Evolutionary conservation across 2,888 invertebrate species (phyloP).

Genomic region (Bruchidius siliquastri): DNA sequence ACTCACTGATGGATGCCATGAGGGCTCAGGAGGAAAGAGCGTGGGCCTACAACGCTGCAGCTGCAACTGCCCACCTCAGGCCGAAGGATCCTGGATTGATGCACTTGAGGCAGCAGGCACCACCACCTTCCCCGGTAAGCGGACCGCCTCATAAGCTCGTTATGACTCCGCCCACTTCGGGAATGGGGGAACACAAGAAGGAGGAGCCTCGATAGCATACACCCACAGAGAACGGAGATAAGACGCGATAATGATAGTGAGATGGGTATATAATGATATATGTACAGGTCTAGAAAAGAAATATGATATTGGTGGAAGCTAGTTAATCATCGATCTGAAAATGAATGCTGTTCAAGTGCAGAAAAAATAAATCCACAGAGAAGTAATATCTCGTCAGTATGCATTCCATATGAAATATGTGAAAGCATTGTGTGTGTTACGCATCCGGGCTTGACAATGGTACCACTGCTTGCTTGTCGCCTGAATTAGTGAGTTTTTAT

Average conservation of each 20-base stretch:
- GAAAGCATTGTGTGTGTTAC: too few species aligned
- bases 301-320: neutral
- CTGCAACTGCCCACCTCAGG: constrained; percentile 39
- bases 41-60: constrained; percentile 57
- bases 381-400: too few species aligned
- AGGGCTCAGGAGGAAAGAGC: constrained; percentile 77
- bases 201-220: constrained; percentile 57
- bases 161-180: constrained; percentile 55
- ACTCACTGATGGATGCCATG: constrained; percentile 73
- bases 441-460: too few species aligned
- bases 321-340: neutral
- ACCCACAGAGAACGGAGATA: constrained; percentile 17
- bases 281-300: neutral
- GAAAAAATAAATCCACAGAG: too few species aligned
- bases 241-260: constrained; percentile 11
- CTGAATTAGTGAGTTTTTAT: too few species aligned
- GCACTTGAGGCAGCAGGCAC: constrained; percentile 53
- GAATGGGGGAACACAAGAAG: constrained; percentile 51
- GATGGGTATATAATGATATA: neutral
- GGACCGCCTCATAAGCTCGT: constrained; percentile 46
- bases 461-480: too few species aligned
- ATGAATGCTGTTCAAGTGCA: too few species aligned
- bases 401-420: too few species aligned
- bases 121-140: constrained; percentile 35
- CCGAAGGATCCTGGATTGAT: constrained; percentile 51